These are phyloP conservation scores for Scolopax mira DNA, from an alignment of 2,113 vertebrate genomes.

Conservation along the genomic window DNA sequence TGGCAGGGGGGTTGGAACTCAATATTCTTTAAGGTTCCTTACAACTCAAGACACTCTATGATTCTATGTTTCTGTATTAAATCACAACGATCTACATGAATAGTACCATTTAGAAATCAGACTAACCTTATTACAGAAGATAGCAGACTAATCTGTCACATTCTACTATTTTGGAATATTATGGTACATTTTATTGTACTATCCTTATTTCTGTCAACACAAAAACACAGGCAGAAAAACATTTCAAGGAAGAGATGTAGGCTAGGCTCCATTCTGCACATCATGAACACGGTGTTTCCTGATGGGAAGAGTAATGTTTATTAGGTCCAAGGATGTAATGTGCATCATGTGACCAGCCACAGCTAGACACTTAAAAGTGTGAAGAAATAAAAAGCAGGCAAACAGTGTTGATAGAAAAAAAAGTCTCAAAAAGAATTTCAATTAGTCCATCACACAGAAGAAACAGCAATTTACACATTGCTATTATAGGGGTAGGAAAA, in stretches of 20 bases:
- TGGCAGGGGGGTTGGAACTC: no score
- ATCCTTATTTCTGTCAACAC: neutral
- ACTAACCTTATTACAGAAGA: neutral
- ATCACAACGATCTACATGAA: neutral
- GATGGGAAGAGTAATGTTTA: neutral
- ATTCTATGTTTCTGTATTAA: neutral
- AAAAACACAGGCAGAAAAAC: neutral
- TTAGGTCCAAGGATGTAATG: neutral
- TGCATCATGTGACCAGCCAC: neutral
- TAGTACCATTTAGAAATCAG: neutral
- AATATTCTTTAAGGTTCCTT: no score
- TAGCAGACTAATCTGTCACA: neutral
- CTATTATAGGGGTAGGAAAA: rapidly evolving
- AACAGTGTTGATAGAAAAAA: neutral
- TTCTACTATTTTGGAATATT: neutral
- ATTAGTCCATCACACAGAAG: neutral
- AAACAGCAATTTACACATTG: neutral
- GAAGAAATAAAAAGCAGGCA: neutral
- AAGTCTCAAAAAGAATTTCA: neutral
- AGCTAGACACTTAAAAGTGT: neutral
- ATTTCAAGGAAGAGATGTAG: neutral
- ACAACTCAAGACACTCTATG: no score
- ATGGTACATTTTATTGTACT: neutral
- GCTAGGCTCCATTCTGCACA: neutral
- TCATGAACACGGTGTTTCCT: neutral